Evolutionary conservation across 2,113 vertebrate genomes (phyloP), one percentile per base, ranked within the genome.

Genomic region (Coracopsis vasa): DNA sequence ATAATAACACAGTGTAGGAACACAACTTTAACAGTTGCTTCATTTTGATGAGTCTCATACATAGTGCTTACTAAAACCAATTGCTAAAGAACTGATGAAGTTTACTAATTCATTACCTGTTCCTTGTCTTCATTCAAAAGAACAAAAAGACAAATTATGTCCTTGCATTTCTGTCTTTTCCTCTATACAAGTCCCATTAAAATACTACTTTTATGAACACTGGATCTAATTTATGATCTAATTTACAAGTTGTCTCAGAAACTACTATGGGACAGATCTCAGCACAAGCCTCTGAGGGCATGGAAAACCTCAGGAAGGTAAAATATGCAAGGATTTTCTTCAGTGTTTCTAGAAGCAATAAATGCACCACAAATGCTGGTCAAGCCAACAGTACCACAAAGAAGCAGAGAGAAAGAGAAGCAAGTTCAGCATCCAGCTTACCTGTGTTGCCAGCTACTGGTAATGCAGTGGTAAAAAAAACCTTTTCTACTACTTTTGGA

Each of bases 381-480:
- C 20, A 53, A 39, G 54, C 16, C 41, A 78, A 51, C 25, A 33
- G 18, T 8, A 11, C 21, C 21, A 31, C n/a, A 41, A 44, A 28
- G 33, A 64, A 44, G 31, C 8, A 85, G 10, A 64, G 7, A 74
- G 41, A 39, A 9, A 48, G 19, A 65, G 58, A 61, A 74, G 45
- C 29, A 51, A 67, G 50, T 37, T 79, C 24, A 8, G 41, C 5
- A 11, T 62, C 37, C 56, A 3, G 61, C 98, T 96, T 98, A 99
- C 99, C 99, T 97, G 98, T 97, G 95, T 97, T 99, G 97, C 98
- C 98, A 97, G 99, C 97, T 75, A 99, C 98, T 84, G 99, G 99
- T 96, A 99, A 99, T 87, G 99, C 98, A 92, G 99, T 99, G 77
- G 99, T 99, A 94, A 99, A 99, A 98, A 99, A 99, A 56, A 99